A percentile compares a stretch with the other conserved stretches of the same genome.
These are phyloP conservation scores for Andricus grossulariae DNA, from an alignment of 1,140 invertebrate species.

Conservation along the genomic window DNA sequence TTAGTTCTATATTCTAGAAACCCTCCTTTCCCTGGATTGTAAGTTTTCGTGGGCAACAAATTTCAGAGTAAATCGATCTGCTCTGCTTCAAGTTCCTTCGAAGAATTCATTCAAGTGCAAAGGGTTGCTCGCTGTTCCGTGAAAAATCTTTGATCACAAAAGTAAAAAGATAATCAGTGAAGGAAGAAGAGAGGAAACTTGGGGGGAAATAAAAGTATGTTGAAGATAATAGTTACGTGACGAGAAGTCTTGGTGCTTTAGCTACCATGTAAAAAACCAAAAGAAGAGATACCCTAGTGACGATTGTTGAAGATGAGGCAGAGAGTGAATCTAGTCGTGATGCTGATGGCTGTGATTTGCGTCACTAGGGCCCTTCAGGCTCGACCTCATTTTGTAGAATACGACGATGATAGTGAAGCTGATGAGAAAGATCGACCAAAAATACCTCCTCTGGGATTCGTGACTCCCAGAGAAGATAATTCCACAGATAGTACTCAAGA, in stretches of 20 bases:
- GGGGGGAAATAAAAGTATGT: not conserved
- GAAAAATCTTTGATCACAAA: conserved; percentile 1
- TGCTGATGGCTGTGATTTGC: conserved; percentile 54
- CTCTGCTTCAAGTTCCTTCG: no score
- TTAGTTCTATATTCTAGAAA: not conserved
- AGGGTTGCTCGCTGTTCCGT: conserved; percentile 35
- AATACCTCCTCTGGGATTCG: not conserved
- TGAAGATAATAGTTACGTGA: conserved; percentile 1
- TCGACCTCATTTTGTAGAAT: not conserved
- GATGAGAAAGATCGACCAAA: not conserved
- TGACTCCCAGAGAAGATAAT: not conserved
- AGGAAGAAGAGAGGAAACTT: not conserved
- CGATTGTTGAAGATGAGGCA: conserved; percentile 56
- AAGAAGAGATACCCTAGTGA: conserved; percentile 25
- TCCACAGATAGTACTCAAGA: not conserved
- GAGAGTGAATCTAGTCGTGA: conserved; percentile 64
- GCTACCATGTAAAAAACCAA: conserved; percentile 43
- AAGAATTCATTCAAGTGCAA: conserved; percentile 30
- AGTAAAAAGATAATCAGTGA: no score
- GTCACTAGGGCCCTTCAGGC: conserved; percentile 43
- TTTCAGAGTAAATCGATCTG: no score
- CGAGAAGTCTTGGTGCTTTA: conserved; percentile 16
- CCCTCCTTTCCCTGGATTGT: not conserved
- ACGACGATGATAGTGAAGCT: not conserved
- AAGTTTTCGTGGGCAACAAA: not conserved